A percentile compares a stretch with the other conserved stretches of the same genome.
Evolutionary conservation across 2,888 invertebrate species (phyloP).

Genomic region (Abscondita cerata): DNA sequence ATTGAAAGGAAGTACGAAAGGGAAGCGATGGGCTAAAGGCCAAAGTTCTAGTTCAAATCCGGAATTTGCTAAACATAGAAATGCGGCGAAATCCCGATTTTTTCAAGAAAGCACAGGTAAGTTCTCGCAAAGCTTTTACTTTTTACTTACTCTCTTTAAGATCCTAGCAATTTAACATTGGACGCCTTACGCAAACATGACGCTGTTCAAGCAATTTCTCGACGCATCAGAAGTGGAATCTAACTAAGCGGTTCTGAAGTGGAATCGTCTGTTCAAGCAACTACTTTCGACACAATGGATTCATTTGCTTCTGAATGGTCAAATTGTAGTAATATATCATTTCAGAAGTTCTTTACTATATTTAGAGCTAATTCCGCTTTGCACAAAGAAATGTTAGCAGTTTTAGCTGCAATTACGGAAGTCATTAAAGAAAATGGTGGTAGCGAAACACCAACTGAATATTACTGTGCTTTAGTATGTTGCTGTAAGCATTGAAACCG

Average conservation of each 20-base stretch:
- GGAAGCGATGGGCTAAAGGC: slow-evolving; percentile 89
- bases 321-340: slow-evolving; percentile 90
- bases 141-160: too few species aligned
- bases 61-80: slow-evolving; percentile 78
- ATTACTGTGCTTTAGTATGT: slow-evolving; percentile 84
- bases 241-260: slow-evolving; percentile 62
- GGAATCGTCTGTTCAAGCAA: slow-evolving; percentile 60
- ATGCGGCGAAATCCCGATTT: slow-evolving; percentile 82
- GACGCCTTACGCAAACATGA: slow-evolving; percentile 83
- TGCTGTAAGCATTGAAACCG: slow-evolving; percentile 3
- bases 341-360: slow-evolving; percentile 72
- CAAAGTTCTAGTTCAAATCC: slow-evolving; percentile 93
- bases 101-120: slow-evolving; percentile 78
- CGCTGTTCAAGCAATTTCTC: slow-evolving; percentile 69
- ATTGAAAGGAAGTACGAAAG: slow-evolving; percentile 78
- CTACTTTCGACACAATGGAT: slow-evolving; percentile 77
- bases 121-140: too few species aligned
- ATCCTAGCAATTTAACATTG: slow-evolving; percentile 72
- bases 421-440: slow-evolving; percentile 90
- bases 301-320: slow-evolving; percentile 94
- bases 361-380: slow-evolving; percentile 80
- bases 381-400: slow-evolving; percentile 94
- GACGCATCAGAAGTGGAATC: slow-evolving; percentile 55
- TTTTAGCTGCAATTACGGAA: slow-evolving; percentile 91
- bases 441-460: slow-evolving; percentile 87